Base-by-base conservation (phyloP, 2,113 vertebrate species). In the Pelusios castaneus region DNA sequence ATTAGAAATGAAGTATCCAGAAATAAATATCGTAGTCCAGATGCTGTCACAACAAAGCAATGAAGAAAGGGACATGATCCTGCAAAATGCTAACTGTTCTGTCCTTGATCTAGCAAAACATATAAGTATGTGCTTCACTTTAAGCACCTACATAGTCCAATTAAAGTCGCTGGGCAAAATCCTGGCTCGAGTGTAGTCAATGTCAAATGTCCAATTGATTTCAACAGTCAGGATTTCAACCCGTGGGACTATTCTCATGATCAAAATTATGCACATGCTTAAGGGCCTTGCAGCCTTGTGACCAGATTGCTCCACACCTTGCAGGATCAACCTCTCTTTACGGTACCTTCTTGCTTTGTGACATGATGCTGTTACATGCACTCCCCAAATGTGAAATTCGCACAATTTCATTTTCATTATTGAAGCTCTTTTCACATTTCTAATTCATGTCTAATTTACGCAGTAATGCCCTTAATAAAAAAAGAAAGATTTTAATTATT, bases 21-120 rank as follows among this genome's bases (percentile, higher is more conserved):
- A 87, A 96, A 88, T 82, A 89, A 92, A 80, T 60, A 49, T 29
- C 88, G 29, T 80, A 92, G 89, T 56, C 95, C 79, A 88, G 70
- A 80, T 84, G 3, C 70, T 88, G 51, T 95, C 67, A 92, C 92
- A 92, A 16, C 60, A 82, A 5, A n/a, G 89, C 31, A 3, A 0
- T 31, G 88, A 88, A 89, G 38, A 85, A 82, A 58, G 0, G 0
- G 34, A 67, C 0, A 51, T 89, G 83, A 82, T 84, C 63, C 82
- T 89, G n/a, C 29, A 82, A 80, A 51, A 10, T n/a, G 14, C 5
- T 29, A 56, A 91, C 83, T 21, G 41, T 13, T 14, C 56, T 14
- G 88, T 7, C 51, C 31, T 5, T 43, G 85, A 56, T 76, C 52
- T 56, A 85, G 80, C 60, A 88, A 84, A 73, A 85, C 67, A 25